Conservation (phyloP, 2,113 vertebrate species). For the Gulo gulo region DNA sequence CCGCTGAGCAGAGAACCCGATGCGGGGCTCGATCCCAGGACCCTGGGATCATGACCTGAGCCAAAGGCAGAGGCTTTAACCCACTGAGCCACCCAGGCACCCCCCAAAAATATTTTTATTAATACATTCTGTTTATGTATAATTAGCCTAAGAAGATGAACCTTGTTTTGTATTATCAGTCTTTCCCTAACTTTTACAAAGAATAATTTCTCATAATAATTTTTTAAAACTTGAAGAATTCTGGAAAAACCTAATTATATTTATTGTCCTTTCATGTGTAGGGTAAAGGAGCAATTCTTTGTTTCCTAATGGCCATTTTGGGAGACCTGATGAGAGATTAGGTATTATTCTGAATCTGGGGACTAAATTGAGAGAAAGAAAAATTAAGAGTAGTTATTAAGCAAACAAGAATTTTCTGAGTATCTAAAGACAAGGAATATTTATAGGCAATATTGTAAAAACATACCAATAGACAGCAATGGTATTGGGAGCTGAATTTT, state of each 20-base stretch:
- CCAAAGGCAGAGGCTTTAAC: too few species aligned
- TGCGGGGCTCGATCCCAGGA: too few species aligned
- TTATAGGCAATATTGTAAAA: background rate
- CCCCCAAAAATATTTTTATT: background rate
- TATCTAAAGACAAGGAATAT: background rate
- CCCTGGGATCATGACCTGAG: too few species aligned
- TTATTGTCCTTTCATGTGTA: background rate
- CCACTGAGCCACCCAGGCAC: too few species aligned
- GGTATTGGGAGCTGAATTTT: background rate
- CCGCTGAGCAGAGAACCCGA: too few species aligned
- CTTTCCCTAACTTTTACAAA: background rate
- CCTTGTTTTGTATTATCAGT: background rate
- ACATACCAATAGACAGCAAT: background rate
- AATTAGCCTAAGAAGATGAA: background rate
- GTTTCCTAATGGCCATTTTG: background rate
- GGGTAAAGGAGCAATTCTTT: background rate
- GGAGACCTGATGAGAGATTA: background rate
- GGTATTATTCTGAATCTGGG: background rate
- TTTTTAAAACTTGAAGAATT: background rate
- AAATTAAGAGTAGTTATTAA: background rate
- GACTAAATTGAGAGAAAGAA: background rate
- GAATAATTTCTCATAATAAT: background rate
- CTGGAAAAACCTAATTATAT: background rate
- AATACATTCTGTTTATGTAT: background rate
- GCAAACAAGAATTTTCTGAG: background rate